Conservation (phyloP, 1,140 invertebrate genomes). For the Aphis gossypii region DNA sequence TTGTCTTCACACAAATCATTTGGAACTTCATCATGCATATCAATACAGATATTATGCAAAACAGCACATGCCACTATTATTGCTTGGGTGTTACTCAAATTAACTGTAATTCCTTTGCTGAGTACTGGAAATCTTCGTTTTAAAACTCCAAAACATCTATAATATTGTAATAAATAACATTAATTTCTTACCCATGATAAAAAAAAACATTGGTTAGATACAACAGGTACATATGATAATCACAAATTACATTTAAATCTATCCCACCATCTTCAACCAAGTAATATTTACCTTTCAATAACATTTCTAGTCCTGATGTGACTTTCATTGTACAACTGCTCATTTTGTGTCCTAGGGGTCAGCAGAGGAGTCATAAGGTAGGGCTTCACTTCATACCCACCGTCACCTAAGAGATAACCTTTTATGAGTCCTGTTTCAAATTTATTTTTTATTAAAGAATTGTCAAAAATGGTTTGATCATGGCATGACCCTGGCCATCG, state of each 20-base stretch:
- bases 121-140: slow-evolving; percentile 64
- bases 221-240: not conserved
- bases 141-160: slow-evolving; percentile 63
- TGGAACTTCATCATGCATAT: not conserved
- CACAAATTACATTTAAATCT: too few relatives aligned
- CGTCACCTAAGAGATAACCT: slow-evolving; percentile 60
- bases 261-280: not conserved
- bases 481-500: not conserved
- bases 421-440: slow-evolving; percentile 34
- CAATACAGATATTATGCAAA: slow-evolving; percentile 24
- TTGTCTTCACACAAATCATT: not conserved
- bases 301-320: too few relatives aligned
- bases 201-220: not conserved
- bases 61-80: slow-evolving; percentile 17
- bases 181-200: not conserved
- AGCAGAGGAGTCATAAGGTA: slow-evolving; percentile 56
- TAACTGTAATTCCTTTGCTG: not conserved
- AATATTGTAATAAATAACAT: not conserved
- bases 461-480: too few relatives aligned
- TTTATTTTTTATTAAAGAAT: not conserved
- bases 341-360: slow-evolving; percentile 59
- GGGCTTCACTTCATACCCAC: slow-evolving; percentile 51
- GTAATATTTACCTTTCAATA: not conserved
- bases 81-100: not conserved
- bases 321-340: not conserved